Percentiles rank a stretch among this genome's conserved stretches.
These are phyloP conservation scores for Botrylloides violaceus DNA, from an alignment of 23 tunicate species.

Conservation along the genomic window DNA sequence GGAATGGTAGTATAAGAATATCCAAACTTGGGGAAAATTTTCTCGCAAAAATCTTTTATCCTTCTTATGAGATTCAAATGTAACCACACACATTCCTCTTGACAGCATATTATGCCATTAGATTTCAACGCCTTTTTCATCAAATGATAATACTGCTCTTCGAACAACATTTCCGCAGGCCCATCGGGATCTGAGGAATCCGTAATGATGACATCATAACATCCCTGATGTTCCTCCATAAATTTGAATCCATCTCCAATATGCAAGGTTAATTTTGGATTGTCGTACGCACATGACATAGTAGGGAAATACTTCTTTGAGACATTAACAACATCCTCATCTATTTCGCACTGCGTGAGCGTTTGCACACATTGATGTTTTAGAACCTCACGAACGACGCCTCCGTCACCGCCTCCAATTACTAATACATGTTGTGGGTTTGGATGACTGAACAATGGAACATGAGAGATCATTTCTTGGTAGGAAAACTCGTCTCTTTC, in stretches of 20 bases:
- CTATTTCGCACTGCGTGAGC: slow-evolving; percentile 81
- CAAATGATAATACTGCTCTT: slow-evolving; percentile 66
- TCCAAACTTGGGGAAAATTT: slow-evolving; percentile 45
- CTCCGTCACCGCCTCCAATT: slow-evolving; percentile 96
- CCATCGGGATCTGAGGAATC: slow-evolving; percentile 97
- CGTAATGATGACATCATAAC: slow-evolving; percentile 81
- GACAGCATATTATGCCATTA: slow-evolving; percentile 73
- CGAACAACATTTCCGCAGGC: slow-evolving; percentile 72
- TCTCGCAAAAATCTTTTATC: slow-evolving; percentile 70
- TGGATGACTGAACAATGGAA: slow-evolving; percentile 79
- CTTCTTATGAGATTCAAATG: slow-evolving; percentile 63
- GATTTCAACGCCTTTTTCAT: slow-evolving; percentile 51
- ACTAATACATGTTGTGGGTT: slow-evolving; percentile 76
- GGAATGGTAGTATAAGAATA: slow-evolving; percentile 75
- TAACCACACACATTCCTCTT: slow-evolving; percentile 90
- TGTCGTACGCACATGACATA: slow-evolving; percentile 30
- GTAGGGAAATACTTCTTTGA: slow-evolving; percentile 54
- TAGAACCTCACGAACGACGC: slow-evolving; percentile 69
- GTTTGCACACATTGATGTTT: slow-evolving; percentile 61
- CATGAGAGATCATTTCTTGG: slow-evolving; percentile 77
- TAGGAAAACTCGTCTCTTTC: slow-evolving; percentile 94
- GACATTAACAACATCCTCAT: slow-evolving; percentile 79
- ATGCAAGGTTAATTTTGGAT: slow-evolving; percentile 40
- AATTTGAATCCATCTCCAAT: slow-evolving; percentile 83
- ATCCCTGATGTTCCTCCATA: slow-evolving; percentile 61